These are phyloP conservation scores for Dioctria linearis DNA, from an alignment of 2,888 invertebrate species.

Conservation along the genomic window DNA sequence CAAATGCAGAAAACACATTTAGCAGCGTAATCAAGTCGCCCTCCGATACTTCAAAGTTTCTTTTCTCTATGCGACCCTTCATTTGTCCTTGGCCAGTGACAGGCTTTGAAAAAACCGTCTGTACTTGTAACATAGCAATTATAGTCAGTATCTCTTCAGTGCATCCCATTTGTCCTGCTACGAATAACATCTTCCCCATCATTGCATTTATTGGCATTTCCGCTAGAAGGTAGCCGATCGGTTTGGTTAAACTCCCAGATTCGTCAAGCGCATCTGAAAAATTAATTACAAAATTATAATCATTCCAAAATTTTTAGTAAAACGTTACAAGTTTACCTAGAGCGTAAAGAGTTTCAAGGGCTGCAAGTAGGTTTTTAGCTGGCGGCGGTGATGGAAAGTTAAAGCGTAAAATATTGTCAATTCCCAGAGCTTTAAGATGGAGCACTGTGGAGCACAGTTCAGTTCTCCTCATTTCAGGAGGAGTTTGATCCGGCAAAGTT, in stretches of 20 bases:
- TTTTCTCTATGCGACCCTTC: constrained; percentile 80
- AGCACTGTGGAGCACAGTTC: constrained; percentile 89
- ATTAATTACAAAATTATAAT: constrained; percentile 9
- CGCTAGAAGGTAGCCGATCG: constrained; percentile 87
- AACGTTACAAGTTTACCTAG: constrained; percentile 71
- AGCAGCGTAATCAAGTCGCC: constrained; percentile 92
- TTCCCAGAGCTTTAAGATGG: constrained; percentile 94
- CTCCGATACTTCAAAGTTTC: constrained; percentile 92
- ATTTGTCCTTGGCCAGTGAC: constrained; percentile 79
- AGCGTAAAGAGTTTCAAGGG: constrained; percentile 90
- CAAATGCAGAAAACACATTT: constrained; percentile 81
- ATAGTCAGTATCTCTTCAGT: constrained; percentile 93
- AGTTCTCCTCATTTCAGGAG: constrained; percentile 94
- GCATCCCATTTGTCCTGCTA: constrained; percentile 90
- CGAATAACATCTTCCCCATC: constrained; percentile 87
- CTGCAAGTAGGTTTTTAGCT: constrained; percentile 86
- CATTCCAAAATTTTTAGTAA: background rate
- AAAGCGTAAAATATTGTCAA: constrained; percentile 92
- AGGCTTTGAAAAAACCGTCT: constrained; percentile 87
- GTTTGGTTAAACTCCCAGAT: constrained; percentile 82
- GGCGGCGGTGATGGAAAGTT: constrained; percentile 95
- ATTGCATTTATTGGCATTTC: constrained; percentile 93
- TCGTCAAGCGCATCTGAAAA: constrained; percentile 79
- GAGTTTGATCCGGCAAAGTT: constrained; percentile 79
- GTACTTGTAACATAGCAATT: constrained; percentile 94